Conservation (phyloP, 2,113 vertebrate species). For the Pterocles burchelli region DNA sequence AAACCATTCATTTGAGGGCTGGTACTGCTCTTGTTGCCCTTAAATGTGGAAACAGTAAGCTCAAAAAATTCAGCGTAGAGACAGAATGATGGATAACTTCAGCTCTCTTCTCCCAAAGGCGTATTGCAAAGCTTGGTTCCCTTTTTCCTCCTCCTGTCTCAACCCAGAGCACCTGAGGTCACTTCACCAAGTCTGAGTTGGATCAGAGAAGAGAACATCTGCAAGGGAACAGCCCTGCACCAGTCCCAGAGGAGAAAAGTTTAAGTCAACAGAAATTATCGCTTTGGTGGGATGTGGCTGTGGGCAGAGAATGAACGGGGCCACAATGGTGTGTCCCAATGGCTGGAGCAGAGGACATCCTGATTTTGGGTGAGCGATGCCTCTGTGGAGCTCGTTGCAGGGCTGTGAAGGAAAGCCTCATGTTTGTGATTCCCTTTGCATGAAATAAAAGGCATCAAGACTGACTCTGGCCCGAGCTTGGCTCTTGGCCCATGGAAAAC, state of each 20-base stretch:
- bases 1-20: background rate
- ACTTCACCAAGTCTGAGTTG: background rate
- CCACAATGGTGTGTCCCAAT: rapidly evolving
- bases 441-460: background rate
- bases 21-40: background rate
- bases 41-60: background rate
- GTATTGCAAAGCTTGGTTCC: background rate
- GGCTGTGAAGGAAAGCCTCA: background rate
- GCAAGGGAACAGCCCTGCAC: background rate
- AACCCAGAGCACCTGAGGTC: background rate
- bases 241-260: background rate
- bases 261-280: background rate
- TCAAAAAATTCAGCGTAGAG: background rate
- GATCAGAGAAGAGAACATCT: rapidly evolving
- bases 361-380: rapidly evolving
- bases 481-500: constrained; percentile 30
- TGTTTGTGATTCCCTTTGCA: background rate
- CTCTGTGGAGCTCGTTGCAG: rapidly evolving
- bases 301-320: rapidly evolving
- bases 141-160: background rate
- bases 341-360: background rate
- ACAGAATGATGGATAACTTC: background rate
- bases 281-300: background rate
- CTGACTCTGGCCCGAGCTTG: background rate
- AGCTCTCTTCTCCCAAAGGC: background rate